Conservation (phyloP, 2,888 invertebrate genomes). For the Hesperia comma region DNA sequence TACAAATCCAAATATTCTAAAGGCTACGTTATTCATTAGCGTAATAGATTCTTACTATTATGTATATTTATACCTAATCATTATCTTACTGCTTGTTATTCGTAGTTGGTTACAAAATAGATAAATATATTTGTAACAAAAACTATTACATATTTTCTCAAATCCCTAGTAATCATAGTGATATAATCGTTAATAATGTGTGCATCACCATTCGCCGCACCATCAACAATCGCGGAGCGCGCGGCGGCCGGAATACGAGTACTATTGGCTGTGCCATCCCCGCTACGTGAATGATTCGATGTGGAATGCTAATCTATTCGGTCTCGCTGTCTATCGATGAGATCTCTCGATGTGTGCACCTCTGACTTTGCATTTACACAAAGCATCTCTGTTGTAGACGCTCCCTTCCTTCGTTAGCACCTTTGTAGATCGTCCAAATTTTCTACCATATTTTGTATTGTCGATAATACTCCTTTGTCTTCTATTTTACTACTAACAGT, state of each 20-base stretch:
- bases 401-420: conserved; percentile 82
- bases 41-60: no score
- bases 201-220: conserved; percentile 6
- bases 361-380: conserved; percentile 72
- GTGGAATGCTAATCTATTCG: conserved; percentile 75
- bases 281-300: conserved; percentile 72
- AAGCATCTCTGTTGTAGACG: conserved; percentile 73
- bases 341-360: conserved; percentile 73
- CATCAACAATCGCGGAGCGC: conserved; percentile 71
- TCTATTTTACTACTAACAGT: conserved; percentile 8
- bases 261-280: conserved; percentile 65
- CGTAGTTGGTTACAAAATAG: neutral
- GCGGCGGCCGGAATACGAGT: conserved; percentile 61
- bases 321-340: conserved; percentile 60
- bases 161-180: neutral
- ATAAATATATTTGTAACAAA: neutral
- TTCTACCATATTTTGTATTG: conserved; percentile 63
- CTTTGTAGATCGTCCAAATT: conserved; percentile 83
- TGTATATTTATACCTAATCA: no score
- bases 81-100: neutral
- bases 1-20: neutral
- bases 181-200: neutral
- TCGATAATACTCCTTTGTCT: conserved; percentile 49
- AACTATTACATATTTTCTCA: neutral
- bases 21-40: no score